Base-by-base conservation (phyloP, 92 coral and sea anemone genomes). In the Porites lobata region DNA sequence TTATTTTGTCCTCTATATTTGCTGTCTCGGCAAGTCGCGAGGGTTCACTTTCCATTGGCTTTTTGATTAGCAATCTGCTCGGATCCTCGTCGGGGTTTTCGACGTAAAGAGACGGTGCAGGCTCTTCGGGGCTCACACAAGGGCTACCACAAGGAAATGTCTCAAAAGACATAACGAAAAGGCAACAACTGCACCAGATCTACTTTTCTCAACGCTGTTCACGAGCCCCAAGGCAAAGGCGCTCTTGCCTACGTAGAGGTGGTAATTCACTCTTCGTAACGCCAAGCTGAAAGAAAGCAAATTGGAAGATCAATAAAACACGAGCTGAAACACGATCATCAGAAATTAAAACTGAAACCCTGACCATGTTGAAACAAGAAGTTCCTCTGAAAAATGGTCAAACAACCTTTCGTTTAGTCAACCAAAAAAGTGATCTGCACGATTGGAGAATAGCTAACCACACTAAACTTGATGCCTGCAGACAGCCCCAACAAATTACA, bases 141-240 rank as follows among this genome's bases (percentile, higher is more conserved):
- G 99, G 99, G 87, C 99, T 97, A 87, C 95, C 98, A 82, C 98
- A 92, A 83, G 95, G 98, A 69, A 92, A 96, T 57, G 88, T 95
- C 92, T 97, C 99, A 84, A 89, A 91, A 72, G 98, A 95, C 94
- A 94, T 96, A 6, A 73, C 87, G 80, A 64, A 72, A 14, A 63
- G 20, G 26, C 29, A 43, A 4, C 26, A 43, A 19, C 12, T 6
- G 52, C 58, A 72, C 77, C 70, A 67, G 18, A 64, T 70, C 66
- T 75, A 29, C 22, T 76, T 78, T 76, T 65, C 76, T 61, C 78
- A 32, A 66, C 72, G 80, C 78, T 53, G 59, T 8, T 61, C 78
- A 9, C 43, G 20, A 69, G 56, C 86, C 24, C 67, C 77, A 43
- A 56, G 20, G 77, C 87, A 73, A 74, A 54, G 74, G 76, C 76